phyloP scores from a whole-genome alignment of 2,113 vertebrate species.

The Rafetus swinhoei region DNA sequence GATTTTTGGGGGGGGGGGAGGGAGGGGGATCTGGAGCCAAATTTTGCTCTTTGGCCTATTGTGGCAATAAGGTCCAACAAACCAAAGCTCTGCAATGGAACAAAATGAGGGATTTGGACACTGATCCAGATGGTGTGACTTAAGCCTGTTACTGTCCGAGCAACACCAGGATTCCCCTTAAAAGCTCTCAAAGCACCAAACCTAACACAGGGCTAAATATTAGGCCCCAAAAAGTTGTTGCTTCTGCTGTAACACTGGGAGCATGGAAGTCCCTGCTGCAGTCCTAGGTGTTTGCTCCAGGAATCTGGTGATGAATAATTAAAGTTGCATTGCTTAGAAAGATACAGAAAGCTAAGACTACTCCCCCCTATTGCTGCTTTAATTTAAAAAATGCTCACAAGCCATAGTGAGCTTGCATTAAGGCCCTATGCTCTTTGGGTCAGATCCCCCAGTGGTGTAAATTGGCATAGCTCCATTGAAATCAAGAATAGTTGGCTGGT shows the following conservation, averaged over 20 bases:
- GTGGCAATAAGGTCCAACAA: background rate
- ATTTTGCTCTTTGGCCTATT: constrained; percentile 62
- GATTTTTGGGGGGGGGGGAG: background rate
- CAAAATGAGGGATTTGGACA: background rate
- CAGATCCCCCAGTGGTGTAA: background rate
- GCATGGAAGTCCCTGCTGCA: constrained; percentile 31
- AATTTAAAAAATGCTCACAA: too few species aligned
- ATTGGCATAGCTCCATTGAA: background rate
- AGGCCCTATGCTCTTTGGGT: background rate
- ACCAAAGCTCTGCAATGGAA: constrained; percentile 48
- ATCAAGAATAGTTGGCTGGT: background rate
- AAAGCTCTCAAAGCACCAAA: constrained; percentile 56
- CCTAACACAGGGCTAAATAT: constrained; percentile 36
- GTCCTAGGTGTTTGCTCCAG: constrained; percentile 55
- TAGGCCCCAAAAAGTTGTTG: constrained; percentile 61
- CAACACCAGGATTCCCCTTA: constrained; percentile 45
- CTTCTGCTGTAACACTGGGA: background rate
- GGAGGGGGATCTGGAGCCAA: constrained; percentile 69
- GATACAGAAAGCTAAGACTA: constrained; percentile 65
- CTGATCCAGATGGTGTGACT: background rate
- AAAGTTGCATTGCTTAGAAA: constrained; percentile 30
- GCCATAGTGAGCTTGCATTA: rapidly evolving
- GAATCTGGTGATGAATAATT: constrained; percentile 52
- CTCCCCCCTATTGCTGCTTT: background rate
- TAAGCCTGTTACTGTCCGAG: constrained; percentile 40